A percentile compares a stretch with the other conserved stretches of the same genome.
Conservation (phyloP, 2,797 vertebrate genomes). For the Octomys mimax region DNA sequence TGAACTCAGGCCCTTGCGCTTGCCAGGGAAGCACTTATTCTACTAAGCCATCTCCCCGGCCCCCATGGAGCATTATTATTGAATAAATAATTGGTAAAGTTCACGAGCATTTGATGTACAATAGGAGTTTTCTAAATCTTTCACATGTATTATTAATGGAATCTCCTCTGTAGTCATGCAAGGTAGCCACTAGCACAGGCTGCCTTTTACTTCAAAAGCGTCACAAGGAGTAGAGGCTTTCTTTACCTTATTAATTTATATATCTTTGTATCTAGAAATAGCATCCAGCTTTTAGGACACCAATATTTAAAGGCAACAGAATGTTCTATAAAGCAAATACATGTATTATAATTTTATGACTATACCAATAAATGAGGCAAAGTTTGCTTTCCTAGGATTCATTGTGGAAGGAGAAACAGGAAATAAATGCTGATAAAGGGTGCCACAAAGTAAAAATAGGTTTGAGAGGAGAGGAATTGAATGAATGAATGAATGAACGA, state of each 20-base stretch:
- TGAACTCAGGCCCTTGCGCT: too few species aligned
- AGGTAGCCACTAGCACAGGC: neutral
- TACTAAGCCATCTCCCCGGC: too few species aligned
- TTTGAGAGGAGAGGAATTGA: neutral
- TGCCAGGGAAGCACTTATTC: too few species aligned
- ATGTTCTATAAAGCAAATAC: neutral
- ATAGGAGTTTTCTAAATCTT: neutral
- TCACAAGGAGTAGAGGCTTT: neutral
- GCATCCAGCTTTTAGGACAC: neutral
- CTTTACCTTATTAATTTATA: neutral
- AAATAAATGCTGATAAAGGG: neutral
- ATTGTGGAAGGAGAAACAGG: neutral
- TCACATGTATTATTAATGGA: constrained; percentile 10
- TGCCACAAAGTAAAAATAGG: neutral
- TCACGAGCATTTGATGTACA: neutral
- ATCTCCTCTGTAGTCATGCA: neutral
- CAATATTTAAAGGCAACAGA: constrained; percentile 18
- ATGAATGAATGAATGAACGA: neutral
- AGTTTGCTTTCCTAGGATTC: neutral
- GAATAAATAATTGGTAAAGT: constrained; percentile 12
- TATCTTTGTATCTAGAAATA: neutral
- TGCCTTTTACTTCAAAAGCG: neutral
- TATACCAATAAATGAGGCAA: neutral
- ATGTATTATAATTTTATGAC: neutral
- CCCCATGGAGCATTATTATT: neutral